Percentiles rank a stretch among this genome's conserved stretches.
These are phyloP conservation scores for Eupithecia subfuscata DNA, from an alignment of 2,888 invertebrate species.

Conservation along the genomic window DNA sequence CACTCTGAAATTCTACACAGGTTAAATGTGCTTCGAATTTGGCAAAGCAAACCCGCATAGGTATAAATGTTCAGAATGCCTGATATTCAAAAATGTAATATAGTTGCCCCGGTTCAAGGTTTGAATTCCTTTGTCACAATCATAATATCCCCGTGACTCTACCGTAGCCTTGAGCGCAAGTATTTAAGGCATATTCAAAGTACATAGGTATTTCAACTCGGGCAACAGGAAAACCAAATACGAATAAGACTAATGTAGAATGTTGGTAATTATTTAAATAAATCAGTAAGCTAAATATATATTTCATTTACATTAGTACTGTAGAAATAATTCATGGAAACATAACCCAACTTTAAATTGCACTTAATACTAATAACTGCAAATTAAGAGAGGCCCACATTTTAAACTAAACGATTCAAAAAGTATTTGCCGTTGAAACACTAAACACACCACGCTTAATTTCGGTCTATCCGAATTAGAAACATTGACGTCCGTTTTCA, in stretches of 20 bases:
- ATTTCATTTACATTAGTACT: not conserved
- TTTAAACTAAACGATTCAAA: not conserved
- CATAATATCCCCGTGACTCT: not conserved
- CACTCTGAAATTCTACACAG: constrained; percentile 52
- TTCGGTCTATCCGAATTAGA: constrained; percentile 38
- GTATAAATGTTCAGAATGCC: not conserved
- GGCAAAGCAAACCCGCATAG: not conserved
- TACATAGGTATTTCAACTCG: not conserved
- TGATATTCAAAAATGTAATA: not conserved
- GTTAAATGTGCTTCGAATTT: not conserved
- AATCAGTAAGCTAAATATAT: not conserved
- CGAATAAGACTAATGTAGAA: not conserved
- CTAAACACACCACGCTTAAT: constrained; percentile 21
- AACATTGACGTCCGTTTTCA: constrained; percentile 39
- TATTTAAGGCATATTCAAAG: not conserved
- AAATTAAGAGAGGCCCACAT: not conserved
- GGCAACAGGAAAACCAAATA: not conserved
- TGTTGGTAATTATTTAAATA: not conserved
- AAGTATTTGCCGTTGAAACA: not conserved
- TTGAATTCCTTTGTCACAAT: not conserved
- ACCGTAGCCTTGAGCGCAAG: not conserved
- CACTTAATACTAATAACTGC: not conserved
- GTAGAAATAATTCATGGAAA: not conserved
- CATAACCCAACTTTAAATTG: not conserved
- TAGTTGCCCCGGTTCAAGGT: not conserved